phyloP scores from a whole-genome alignment of 2,113 vertebrate genomes.

The Acanthisitta chloris region DNA sequence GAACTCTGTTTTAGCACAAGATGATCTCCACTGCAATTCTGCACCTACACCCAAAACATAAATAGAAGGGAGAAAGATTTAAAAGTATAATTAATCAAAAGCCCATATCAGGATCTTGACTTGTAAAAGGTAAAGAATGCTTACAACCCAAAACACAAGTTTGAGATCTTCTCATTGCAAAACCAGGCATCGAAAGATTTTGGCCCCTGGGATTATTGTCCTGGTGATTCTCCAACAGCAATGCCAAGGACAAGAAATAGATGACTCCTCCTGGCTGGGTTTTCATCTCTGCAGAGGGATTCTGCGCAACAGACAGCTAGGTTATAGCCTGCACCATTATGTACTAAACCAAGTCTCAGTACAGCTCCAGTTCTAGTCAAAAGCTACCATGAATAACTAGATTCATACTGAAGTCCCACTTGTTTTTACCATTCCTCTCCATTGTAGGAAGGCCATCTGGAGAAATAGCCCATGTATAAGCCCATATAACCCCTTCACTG shows the following conservation, averaged over 20 bases:
- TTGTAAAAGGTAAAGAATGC: not conserved
- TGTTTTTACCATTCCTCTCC: not conserved
- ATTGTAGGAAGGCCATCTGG: not conserved
- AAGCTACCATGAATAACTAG: not conserved
- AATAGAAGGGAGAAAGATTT: conserved; percentile 7
- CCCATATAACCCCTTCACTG: accelerated
- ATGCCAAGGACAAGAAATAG: not conserved
- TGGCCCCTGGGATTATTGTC: not conserved
- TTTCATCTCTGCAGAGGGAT: not conserved
- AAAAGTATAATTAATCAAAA: conserved; percentile 9
- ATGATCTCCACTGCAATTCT: not conserved
- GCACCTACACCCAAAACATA: not conserved
- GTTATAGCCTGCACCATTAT: not conserved
- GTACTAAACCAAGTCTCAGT: not conserved
- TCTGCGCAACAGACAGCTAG: not conserved
- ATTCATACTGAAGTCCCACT: not conserved
- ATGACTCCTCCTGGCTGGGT: not conserved
- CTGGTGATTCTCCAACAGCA: not conserved
- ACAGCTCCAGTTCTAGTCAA: not conserved
- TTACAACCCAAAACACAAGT: not conserved
- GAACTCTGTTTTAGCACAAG: not conserved
- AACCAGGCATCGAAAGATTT: not conserved
- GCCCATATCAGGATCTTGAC: not conserved
- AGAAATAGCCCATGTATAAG: not conserved
- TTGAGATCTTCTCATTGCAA: not conserved